A percentile compares a stretch with the other conserved stretches of the same genome.
Evolutionary conservation across 2,113 vertebrate species (phyloP).

Genomic region (Hiodon tergisus): DNA sequence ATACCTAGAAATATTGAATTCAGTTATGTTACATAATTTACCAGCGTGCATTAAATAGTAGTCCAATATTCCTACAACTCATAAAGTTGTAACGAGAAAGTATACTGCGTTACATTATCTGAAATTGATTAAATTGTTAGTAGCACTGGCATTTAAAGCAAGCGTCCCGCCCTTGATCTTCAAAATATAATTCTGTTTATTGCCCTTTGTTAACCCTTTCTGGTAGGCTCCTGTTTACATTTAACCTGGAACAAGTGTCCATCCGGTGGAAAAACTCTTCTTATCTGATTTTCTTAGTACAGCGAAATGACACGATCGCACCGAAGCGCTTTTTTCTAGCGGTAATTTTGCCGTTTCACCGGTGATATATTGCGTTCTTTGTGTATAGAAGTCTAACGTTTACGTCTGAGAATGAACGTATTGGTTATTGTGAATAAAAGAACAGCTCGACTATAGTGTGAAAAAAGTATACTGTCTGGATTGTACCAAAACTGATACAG

Average conservation of each 20-base stretch:
- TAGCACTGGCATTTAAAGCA: no score
- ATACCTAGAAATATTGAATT: not conserved
- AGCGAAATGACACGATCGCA: not conserved
- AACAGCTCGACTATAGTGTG: constrained; percentile 19
- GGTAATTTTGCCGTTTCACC: not conserved
- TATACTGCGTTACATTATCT: no score
- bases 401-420: constrained; percentile 22
- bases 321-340: not conserved
- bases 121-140: no score
- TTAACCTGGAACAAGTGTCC: not conserved
- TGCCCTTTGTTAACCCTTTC: not conserved
- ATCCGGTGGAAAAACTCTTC: not conserved
- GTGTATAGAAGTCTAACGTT: not conserved
- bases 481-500: constrained; percentile 46
- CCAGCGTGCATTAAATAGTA: no score
- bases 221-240: not conserved
- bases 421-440: constrained; percentile 41
- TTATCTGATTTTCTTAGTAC: not conserved
- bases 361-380: constrained; percentile 13
- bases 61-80: no score
- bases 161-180: no score
- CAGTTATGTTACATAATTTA: no score
- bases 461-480: constrained; percentile 37
- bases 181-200: no score
- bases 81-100: no score